These are phyloP conservation scores for Geotrupes spiniger DNA, from an alignment of 2,888 invertebrate species.

Conservation along the genomic window DNA sequence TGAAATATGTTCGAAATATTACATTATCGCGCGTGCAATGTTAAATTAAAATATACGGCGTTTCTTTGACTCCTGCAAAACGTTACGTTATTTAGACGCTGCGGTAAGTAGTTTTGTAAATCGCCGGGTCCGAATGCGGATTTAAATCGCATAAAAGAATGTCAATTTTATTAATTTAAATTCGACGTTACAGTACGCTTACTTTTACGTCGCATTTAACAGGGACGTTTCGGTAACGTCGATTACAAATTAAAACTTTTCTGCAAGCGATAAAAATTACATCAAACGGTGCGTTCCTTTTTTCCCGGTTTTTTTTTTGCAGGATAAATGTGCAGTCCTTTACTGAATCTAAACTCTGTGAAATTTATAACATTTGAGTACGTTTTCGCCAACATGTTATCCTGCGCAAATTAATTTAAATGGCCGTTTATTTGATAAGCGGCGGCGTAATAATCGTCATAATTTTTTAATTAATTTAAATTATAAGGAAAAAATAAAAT, in stretches of 20 bases:
- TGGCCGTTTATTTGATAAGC: too few relatives aligned
- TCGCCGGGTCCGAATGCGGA: too few relatives aligned
- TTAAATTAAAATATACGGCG: too few relatives aligned
- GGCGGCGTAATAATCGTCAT: too few relatives aligned
- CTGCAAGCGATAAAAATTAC: conserved; percentile 20
- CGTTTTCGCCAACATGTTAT: conserved; percentile 6
- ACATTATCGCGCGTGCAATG: too few relatives aligned
- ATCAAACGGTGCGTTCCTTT: conserved; percentile 19
- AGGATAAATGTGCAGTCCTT: conserved; percentile 12
- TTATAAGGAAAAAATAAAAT: too few relatives aligned
- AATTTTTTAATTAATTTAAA: too few relatives aligned
- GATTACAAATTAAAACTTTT: conserved; percentile 24
- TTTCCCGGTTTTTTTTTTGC: too few relatives aligned
- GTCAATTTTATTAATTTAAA: conserved; percentile 16
- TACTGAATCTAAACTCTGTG: conserved; percentile 9
- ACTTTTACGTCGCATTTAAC: neutral
- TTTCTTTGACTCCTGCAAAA: too few relatives aligned
- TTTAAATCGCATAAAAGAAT: conserved; percentile 7
- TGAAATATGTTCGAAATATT: too few relatives aligned
- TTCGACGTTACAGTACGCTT: conserved; percentile 6
- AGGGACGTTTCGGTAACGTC: conserved; percentile 3
- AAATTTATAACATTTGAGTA: conserved; percentile 14
- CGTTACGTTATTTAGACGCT: too few relatives aligned
- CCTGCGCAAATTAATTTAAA: conserved; percentile 11
- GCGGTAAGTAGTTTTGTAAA: too few relatives aligned